Evolutionary conservation across 2,797 vertebrate species (phyloP).

Genomic region (Basileuterus tristriatus): DNA sequence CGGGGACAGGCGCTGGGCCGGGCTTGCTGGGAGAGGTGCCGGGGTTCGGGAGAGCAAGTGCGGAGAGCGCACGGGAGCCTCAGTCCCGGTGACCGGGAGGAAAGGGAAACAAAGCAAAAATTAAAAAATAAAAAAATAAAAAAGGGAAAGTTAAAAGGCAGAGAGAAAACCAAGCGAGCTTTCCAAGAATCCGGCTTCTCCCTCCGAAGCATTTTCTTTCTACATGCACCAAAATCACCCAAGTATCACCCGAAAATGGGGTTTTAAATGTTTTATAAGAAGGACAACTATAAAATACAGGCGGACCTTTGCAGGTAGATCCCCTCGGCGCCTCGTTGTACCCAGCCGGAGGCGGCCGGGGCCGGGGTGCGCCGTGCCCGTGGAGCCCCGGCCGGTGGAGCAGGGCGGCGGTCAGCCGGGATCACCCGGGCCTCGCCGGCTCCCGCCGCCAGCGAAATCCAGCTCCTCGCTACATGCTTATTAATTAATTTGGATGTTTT

Average conservation of each 20-base stretch:
- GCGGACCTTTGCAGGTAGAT: neutral
- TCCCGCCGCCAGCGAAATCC: neutral
- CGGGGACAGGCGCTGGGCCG: neutral
- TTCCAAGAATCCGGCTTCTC: neutral
- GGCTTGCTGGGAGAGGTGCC: neutral
- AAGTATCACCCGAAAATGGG: neutral
- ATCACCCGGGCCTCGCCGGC: neutral
- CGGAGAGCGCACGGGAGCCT: neutral
- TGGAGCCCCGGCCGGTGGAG: neutral
- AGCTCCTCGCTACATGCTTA: neutral
- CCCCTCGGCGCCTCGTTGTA: neutral
- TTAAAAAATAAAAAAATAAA: rapidly evolving
- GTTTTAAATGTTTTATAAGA: neutral
- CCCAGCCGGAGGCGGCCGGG: neutral
- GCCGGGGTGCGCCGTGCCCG: neutral
- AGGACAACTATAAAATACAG: neutral
- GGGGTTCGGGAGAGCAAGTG: neutral
- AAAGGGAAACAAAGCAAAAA: neutral
- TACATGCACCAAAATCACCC: neutral
- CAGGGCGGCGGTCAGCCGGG: neutral
- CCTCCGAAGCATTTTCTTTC: neutral
- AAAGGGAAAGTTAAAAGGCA: neutral
- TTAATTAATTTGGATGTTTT: neutral
- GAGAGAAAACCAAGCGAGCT: neutral
- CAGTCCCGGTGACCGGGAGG: neutral